A percentile compares a stretch with the other conserved stretches of the same genome.
Evolutionary conservation across 92 coral and sea anemone species (phyloP).

Genomic region (Micromussa lordhowensis): DNA sequence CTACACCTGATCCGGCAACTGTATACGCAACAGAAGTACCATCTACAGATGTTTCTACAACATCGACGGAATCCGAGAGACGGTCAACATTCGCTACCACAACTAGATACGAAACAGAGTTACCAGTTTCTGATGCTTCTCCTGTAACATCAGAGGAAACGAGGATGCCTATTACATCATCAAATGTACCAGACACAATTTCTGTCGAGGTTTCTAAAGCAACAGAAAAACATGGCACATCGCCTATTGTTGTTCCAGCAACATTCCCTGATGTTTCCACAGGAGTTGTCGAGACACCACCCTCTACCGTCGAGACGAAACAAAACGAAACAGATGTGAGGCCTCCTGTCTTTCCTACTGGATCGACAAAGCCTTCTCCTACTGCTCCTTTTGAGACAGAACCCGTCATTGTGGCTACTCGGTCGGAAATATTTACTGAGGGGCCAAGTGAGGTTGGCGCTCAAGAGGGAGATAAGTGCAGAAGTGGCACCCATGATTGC

Average conservation of each 20-base stretch:
- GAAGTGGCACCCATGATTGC: constrained; percentile 37
- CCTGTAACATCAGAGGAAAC: too few species aligned
- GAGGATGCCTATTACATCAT: too few species aligned
- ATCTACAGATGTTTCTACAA: not conserved
- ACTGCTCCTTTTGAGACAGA: not conserved
- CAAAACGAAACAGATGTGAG: not conserved
- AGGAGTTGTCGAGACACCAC: not conserved
- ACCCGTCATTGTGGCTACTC: not conserved
- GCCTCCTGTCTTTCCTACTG: not conserved
- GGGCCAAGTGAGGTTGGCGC: constrained; percentile 19
- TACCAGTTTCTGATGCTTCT: too few species aligned
- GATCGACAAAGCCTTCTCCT: not conserved
- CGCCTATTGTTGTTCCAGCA: not conserved
- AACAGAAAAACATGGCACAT: not conserved
- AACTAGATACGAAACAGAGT: not conserved
- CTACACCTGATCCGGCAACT: not conserved
- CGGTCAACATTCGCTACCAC: not conserved
- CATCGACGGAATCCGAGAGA: not conserved
- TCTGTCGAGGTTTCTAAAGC: not conserved
- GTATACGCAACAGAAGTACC: not conserved
- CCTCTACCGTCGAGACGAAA: not conserved
- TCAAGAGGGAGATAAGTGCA: constrained; percentile 10
- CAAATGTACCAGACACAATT: not conserved
- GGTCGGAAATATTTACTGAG: constrained; percentile 4
- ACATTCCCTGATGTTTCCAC: not conserved